A percentile compares a stretch with the other conserved stretches of the same genome.
phyloP scores from a whole-genome alignment of 1,140 invertebrate species.

The Pentalonia nigronervosa region DNA sequence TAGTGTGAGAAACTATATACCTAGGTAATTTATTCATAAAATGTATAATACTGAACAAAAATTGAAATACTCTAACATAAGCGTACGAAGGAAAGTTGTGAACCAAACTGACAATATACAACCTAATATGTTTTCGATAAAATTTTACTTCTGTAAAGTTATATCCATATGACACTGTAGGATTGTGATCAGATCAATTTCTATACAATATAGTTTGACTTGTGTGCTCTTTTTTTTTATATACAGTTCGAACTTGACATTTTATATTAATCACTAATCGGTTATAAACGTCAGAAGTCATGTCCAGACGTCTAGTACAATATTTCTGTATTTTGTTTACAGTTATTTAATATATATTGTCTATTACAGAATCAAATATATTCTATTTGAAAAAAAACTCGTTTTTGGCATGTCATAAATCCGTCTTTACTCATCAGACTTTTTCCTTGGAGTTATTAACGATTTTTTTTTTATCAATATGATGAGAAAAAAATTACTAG shows the following conservation, averaged over 20 bases:
- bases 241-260: not conserved
- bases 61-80: not conserved
- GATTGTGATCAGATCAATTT: not conserved
- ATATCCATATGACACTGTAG: not conserved
- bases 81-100: not conserved
- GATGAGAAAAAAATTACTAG: not conserved
- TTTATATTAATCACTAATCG: not conserved
- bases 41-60: not conserved
- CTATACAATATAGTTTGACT: not conserved
- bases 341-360: too few species aligned
- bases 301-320: not conserved
- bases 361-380: too few species aligned
- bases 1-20: not conserved
- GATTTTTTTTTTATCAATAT: not conserved
- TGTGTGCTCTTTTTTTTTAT: not conserved
- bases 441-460: not conserved
- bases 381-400: slow-evolving; percentile 9
- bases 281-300: not conserved
- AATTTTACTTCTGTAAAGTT: not conserved
- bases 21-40: not conserved
- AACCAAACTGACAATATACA: not conserved
- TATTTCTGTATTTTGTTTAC: not conserved
- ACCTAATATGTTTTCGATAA: not conserved
- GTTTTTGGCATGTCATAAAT: not conserved
- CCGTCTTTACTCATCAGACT: not conserved